A percentile compares a stretch with the other conserved stretches of the same genome.
Evolutionary conservation across 1,140 invertebrate species (phyloP).

Genomic region (Nylanderia fulva): DNA sequence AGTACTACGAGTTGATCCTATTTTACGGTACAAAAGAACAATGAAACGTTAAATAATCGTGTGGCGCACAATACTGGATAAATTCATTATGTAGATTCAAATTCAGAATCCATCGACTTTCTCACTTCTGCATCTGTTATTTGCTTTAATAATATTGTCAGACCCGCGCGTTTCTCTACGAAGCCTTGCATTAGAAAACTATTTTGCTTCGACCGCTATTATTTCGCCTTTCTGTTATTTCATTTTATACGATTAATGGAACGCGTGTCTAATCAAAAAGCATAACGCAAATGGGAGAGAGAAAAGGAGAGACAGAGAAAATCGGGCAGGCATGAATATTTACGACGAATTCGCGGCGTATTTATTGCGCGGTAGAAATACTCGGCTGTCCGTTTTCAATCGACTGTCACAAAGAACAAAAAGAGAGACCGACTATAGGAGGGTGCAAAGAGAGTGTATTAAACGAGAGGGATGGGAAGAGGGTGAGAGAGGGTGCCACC

Average conservation of each 20-base stretch:
- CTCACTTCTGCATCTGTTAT: not conserved
- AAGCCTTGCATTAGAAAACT: not conserved
- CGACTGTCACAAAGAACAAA: slow-evolving; percentile 51
- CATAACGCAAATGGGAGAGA: no score
- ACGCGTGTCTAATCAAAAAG: slow-evolving; percentile 36
- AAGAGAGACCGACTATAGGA: slow-evolving; percentile 17
- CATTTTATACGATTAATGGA: slow-evolving; percentile 28
- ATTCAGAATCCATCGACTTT: not conserved
- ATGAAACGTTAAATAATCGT: not conserved
- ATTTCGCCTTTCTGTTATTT: not conserved
- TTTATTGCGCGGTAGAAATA: slow-evolving; percentile 50
- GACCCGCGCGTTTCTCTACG: not conserved
- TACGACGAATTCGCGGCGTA: slow-evolving; percentile 40
- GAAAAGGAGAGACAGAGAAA: not conserved
- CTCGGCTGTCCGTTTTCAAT: slow-evolving; percentile 42
- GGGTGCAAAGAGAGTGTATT: slow-evolving; percentile 51
- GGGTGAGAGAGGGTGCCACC: slow-evolving; percentile 24
- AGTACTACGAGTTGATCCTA: not conserved
- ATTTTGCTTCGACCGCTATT: slow-evolving; percentile 2
- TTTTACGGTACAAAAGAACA: not conserved
- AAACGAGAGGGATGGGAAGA: slow-evolving; percentile 41
- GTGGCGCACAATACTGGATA: not conserved
- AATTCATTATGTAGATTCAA: slow-evolving; percentile 12
- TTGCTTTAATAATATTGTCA: not conserved
- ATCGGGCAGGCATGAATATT: slow-evolving; percentile 45